Conservation (phyloP, 64 coral and sea anemone genomes). For the Porites australiensis region DNA sequence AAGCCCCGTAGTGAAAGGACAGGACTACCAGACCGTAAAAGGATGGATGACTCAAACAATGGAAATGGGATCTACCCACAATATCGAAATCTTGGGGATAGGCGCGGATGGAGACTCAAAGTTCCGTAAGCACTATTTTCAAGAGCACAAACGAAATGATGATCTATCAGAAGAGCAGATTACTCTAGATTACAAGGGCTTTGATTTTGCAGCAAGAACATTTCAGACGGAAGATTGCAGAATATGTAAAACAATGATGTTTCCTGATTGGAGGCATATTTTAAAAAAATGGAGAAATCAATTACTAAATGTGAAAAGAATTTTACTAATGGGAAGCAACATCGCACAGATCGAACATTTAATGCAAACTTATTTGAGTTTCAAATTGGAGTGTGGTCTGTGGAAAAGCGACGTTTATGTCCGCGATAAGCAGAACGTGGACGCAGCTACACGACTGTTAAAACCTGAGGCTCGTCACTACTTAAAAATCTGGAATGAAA, state of each 20-base stretch:
- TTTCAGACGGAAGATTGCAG: neutral
- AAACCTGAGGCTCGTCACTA: too few relatives aligned
- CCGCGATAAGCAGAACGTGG: conserved; percentile 32
- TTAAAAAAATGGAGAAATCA: too few relatives aligned
- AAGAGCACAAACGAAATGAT: neutral
- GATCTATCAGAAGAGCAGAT: neutral
- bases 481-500: too few relatives aligned
- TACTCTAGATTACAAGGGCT: neutral
- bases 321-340: too few relatives aligned
- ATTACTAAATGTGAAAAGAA: too few relatives aligned
- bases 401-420: too few relatives aligned
- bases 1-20: conserved; percentile 17
- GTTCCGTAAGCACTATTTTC: conserved; percentile 11
- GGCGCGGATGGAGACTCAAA: conserved; percentile 42
- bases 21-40: conserved; percentile 1
- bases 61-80: neutral
- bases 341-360: too few relatives aligned
- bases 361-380: too few relatives aligned
- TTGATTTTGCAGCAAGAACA: neutral
- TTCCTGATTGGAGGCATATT: too few relatives aligned
- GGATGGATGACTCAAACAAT: neutral
- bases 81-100: conserved; percentile 3
- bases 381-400: too few relatives aligned
- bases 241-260: neutral
- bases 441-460: too few relatives aligned